Percentiles rank a stretch among this genome's conserved stretches.
These are phyloP conservation scores for Drosophila birchii DNA, from an alignment of 2,888 invertebrate species.

Conservation along the genomic window DNA sequence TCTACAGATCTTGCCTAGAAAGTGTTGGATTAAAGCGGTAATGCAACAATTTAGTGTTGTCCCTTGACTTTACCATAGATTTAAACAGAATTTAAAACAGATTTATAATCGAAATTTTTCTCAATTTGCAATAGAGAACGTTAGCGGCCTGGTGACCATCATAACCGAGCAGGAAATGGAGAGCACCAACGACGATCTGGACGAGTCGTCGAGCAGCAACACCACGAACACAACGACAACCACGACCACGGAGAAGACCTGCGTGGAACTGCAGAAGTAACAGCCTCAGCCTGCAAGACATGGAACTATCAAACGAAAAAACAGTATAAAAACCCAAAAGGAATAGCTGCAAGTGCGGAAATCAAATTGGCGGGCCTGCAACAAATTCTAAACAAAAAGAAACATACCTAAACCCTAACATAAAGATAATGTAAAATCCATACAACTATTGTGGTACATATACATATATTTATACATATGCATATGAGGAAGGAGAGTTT, in stretches of 20 bases:
- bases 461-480: constrained; percentile 53
- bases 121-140: constrained; percentile 87
- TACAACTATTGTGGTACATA: constrained; percentile 60
- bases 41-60: constrained; percentile 48
- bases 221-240: constrained; percentile 67
- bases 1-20: constrained; percentile 67
- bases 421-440: constrained; percentile 51
- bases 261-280: constrained; percentile 62
- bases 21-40: constrained; percentile 64
- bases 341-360: constrained; percentile 22
- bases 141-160: constrained; percentile 94
- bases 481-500: constrained; percentile 27
- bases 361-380: constrained; percentile 37
- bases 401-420: constrained; percentile 49
- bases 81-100: background rate
- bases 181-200: constrained; percentile 61
- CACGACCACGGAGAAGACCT: constrained; percentile 70
- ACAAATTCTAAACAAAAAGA: constrained; percentile 28
- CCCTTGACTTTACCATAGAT: constrained; percentile 12
- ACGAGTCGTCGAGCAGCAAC: constrained; percentile 67
- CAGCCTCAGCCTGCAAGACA: constrained; percentile 39
- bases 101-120: background rate
- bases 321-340: constrained; percentile 47
- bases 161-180: constrained; percentile 92
- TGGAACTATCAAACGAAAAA: constrained; percentile 36